phyloP scores from a whole-genome alignment of 2,797 vertebrate genomes.

The Dallia pectoralis region DNA sequence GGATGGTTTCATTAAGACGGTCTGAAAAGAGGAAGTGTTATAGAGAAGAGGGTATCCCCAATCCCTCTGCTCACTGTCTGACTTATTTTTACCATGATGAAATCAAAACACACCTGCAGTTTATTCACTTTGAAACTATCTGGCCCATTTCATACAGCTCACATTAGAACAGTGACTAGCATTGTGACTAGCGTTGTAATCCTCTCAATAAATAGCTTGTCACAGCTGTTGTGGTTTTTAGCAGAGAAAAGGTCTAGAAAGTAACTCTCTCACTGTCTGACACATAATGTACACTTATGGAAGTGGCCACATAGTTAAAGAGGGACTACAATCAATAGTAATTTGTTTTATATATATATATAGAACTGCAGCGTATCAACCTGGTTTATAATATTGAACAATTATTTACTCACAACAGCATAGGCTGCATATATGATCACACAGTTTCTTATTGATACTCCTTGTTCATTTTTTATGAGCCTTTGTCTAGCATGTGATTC shows the following conservation, averaged over 20 bases:
- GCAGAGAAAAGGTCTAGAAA: neutral
- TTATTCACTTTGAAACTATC: slow-evolving; percentile 31
- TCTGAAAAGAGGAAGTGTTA: slow-evolving; percentile 37
- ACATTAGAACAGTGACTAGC: neutral
- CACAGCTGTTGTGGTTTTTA: slow-evolving; percentile 6
- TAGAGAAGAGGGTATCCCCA: slow-evolving; percentile 23
- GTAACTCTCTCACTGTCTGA: neutral
- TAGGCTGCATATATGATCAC: neutral
- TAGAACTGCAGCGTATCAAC: neutral
- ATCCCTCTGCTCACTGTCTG: slow-evolving; percentile 9
- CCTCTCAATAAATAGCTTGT: neutral
- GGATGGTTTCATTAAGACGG: neutral
- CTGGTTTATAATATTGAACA: neutral
- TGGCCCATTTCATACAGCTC: neutral
- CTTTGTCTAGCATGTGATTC: neutral
- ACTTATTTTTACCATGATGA: slow-evolving; percentile 33
- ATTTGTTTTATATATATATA: neutral
- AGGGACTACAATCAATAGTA: neutral
- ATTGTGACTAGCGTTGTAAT: too few species aligned
- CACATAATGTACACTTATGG: neutral
- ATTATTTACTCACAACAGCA: neutral
- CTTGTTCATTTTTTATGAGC: neutral
- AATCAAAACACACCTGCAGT: slow-evolving; percentile 53
- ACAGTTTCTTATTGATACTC: neutral
- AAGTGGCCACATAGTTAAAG: neutral